Evolutionary conservation across 2,797 vertebrate genomes (phyloP).

Genomic region (Scarus forsteni): DNA sequence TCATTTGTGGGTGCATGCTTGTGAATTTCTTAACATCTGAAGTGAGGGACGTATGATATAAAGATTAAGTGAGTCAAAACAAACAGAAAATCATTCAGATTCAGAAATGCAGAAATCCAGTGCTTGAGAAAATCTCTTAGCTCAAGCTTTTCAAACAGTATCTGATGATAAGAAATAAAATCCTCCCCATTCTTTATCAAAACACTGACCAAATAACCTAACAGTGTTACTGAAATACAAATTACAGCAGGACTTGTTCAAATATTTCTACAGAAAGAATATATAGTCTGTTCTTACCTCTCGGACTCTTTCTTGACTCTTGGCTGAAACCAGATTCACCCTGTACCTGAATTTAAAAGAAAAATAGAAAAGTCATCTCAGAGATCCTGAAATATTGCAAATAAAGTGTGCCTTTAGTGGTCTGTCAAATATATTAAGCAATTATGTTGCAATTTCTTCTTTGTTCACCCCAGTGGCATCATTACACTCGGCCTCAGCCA

Average conservation of each 20-base stretch:
- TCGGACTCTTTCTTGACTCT: slow-evolving; percentile 84
- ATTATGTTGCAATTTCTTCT: slow-evolving; percentile 31
- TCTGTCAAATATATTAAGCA: slow-evolving; percentile 20
- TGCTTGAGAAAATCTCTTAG: slow-evolving; percentile 1
- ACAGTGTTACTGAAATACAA: background rate
- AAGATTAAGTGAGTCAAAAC: slow-evolving; percentile 17
- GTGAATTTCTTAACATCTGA: slow-evolving; percentile 28
- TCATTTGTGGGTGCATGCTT: slow-evolving; percentile 27
- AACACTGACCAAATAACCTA: background rate
- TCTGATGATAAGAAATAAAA: slow-evolving; percentile 3
- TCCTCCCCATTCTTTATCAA: background rate
- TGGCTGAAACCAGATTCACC: slow-evolving; percentile 90
- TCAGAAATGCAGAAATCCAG: slow-evolving; percentile 1
- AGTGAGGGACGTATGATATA: slow-evolving; percentile 10
- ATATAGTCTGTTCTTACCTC: slow-evolving; percentile 81
- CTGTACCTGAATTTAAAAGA: slow-evolving; percentile 86
- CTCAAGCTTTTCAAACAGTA: slow-evolving; percentile 3
- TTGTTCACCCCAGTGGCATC: slow-evolving; percentile 8
- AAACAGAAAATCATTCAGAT: background rate
- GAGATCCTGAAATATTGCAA: slow-evolving; percentile 16
- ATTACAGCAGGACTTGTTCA: slow-evolving; percentile 6
- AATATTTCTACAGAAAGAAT: background rate
- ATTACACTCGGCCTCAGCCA: slow-evolving; percentile 22
- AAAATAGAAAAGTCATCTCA: slow-evolving; percentile 9
- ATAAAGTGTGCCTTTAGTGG: slow-evolving; percentile 16